Percentiles rank a stretch among this genome's conserved stretches.
Conservation (phyloP, 2,888 invertebrate species). For the Dendrolimus pini region DNA sequence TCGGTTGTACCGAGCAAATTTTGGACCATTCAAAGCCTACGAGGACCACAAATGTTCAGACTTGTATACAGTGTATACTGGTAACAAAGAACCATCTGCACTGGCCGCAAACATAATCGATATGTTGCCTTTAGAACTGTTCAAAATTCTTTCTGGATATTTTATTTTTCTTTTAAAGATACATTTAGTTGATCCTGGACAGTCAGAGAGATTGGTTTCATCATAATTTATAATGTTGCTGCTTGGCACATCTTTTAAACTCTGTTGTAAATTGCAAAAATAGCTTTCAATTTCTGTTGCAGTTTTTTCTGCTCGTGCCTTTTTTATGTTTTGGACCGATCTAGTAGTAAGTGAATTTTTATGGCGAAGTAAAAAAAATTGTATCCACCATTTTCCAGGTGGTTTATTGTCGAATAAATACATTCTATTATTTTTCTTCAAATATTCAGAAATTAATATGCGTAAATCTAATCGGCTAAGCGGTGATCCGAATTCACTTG, state of each 20-base stretch:
- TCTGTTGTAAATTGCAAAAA: constrained; percentile 3
- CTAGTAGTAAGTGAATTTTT: constrained; percentile 13
- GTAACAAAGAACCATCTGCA: constrained; percentile 1
- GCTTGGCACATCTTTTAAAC: constrained; percentile 4
- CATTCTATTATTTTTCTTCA: constrained; percentile 14
- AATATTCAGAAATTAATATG: constrained; percentile 15
- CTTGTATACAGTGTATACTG: constrained; percentile 5
- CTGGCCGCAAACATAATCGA: constrained; percentile 3
- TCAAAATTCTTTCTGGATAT: constrained; percentile 5
- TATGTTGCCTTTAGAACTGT: constrained; percentile 1
- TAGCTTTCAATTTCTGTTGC: constrained; percentile 13
- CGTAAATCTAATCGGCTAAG: constrained; percentile 16
- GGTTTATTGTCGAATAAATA: constrained; percentile 11
- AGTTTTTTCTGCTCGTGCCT: constrained; percentile 16
- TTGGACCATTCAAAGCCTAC: constrained; percentile 4
- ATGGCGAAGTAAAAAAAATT: constrained; percentile 5
- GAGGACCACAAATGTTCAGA: constrained; percentile 1
- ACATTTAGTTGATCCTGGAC: constrained; percentile 1
- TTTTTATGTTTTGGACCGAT: constrained; percentile 18
- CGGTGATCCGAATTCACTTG: constrained; percentile 13
- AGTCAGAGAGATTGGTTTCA: constrained; percentile 5
- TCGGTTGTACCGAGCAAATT: constrained; percentile 10
- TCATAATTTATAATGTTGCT: constrained; percentile 6
- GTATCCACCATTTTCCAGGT: constrained; percentile 7
- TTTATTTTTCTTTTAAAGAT: neutral